A percentile compares a stretch with the other conserved stretches of the same genome.
These are phyloP conservation scores for Microvelia longipes DNA, from an alignment of 1,140 invertebrate genomes.

Conservation along the genomic window DNA sequence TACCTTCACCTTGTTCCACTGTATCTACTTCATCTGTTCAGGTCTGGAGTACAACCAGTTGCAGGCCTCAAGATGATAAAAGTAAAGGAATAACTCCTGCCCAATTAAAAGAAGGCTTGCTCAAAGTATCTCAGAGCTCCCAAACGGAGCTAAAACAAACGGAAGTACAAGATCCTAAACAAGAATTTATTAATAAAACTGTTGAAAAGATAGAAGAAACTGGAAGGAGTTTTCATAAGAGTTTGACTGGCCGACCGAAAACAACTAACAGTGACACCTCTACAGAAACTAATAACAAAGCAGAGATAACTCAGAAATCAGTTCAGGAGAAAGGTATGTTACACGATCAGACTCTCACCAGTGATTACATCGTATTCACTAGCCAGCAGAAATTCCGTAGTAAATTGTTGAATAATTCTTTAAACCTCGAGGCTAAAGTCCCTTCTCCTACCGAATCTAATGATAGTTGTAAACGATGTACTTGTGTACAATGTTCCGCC, in stretches of 20 bases:
- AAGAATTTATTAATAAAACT: not conserved
- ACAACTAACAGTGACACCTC: not conserved
- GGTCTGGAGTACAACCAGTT: not conserved
- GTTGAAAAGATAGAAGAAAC: not conserved
- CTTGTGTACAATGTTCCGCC: constrained; percentile 2
- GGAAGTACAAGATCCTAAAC: not conserved
- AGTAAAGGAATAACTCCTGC: not conserved
- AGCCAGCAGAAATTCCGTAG: constrained; percentile 5
- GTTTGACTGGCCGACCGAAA: not conserved
- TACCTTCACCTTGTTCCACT: not conserved
- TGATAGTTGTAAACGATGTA: not conserved
- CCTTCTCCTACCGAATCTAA: not conserved
- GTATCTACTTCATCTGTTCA: not conserved
- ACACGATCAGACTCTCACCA: constrained; percentile 6
- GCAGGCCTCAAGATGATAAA: not conserved
- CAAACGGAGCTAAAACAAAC: not conserved
- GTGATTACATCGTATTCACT: constrained; percentile 5
- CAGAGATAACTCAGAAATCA: not conserved
- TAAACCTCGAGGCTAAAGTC: not conserved
- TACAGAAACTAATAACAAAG: not conserved
- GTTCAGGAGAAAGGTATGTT: not conserved
- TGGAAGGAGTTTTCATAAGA: not conserved
- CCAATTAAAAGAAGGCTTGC: not conserved
- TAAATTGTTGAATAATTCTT: not conserved
- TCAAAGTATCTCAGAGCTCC: not conserved